These are phyloP conservation scores for Meteorus colon DNA, from an alignment of 2,888 invertebrate genomes.

Conservation along the genomic window DNA sequence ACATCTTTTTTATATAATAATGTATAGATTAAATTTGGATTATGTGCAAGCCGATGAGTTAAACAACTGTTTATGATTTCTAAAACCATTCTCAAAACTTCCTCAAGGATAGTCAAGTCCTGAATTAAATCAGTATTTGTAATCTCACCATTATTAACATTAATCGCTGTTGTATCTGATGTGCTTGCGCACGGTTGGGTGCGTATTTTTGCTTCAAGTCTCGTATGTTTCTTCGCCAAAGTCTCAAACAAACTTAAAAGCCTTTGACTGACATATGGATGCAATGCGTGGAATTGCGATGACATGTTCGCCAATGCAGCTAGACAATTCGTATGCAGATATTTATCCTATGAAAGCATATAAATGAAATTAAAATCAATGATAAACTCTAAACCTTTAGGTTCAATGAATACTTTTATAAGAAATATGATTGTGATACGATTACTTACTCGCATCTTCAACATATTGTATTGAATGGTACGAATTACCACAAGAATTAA, in stretches of 20 bases:
- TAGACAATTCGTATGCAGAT: slow-evolving; percentile 97
- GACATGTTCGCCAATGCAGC: slow-evolving; percentile 99
- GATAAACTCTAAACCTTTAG: not conserved
- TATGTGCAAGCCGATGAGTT: slow-evolving; percentile 88
- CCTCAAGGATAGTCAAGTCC: slow-evolving; percentile 93
- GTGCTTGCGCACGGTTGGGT: slow-evolving; percentile 55
- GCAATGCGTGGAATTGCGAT: slow-evolving; percentile 90
- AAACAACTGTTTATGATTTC: slow-evolving; percentile 98
- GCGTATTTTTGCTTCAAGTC: slow-evolving; percentile 75
- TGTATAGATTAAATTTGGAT: slow-evolving; percentile 95
- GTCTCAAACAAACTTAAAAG: slow-evolving; percentile 94
- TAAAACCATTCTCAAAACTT: slow-evolving; percentile 95
- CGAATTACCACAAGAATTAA: slow-evolving; percentile 95
- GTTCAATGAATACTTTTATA: not conserved
- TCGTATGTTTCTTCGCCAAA: slow-evolving; percentile 88
- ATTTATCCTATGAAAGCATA: slow-evolving; percentile 83
- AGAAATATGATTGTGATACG: slow-evolving; percentile 12
- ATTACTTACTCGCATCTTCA: slow-evolving; percentile 85
- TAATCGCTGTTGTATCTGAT: slow-evolving; percentile 54
- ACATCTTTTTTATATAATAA: slow-evolving; percentile 93
- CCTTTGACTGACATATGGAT: slow-evolving; percentile 97
- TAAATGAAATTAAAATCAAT: not conserved
- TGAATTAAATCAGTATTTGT: slow-evolving; percentile 76
- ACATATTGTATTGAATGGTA: slow-evolving; percentile 98
- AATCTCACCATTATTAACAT: slow-evolving; percentile 57